phyloP scores from a whole-genome alignment of 2,888 invertebrate species.

The Allacma fusca region DNA sequence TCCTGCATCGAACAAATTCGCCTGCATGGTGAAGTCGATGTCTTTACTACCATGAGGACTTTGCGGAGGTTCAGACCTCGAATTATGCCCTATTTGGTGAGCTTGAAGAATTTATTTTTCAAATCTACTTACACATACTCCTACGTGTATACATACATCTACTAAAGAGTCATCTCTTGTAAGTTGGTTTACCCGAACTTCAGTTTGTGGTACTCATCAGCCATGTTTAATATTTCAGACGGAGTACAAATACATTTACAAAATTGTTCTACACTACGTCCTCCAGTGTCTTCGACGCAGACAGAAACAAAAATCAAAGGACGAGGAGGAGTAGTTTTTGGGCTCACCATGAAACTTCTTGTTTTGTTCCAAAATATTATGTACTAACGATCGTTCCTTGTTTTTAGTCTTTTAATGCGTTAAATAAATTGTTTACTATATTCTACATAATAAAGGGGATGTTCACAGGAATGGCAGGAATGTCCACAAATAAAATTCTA shows the following conservation, averaged over 20 bases:
- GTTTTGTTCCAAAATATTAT: no score
- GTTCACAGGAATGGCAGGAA: no score
- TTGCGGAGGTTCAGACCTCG: conserved; percentile 33
- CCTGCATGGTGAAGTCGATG: conserved; percentile 96
- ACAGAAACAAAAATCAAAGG: background rate
- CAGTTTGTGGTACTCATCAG: no score
- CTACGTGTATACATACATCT: no score
- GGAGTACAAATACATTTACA: conserved; percentile 97
- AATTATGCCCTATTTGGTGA: conserved; percentile 36
- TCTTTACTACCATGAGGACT: conserved; percentile 86
- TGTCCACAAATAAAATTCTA: no score
- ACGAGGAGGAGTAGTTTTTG: background rate
- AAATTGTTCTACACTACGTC: conserved; percentile 93
- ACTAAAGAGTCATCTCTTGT: no score
- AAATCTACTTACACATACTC: background rate
- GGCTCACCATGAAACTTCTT: no score
- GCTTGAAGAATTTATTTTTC: conserved; percentile 61
- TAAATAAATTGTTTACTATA: no score
- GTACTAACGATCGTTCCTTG: no score
- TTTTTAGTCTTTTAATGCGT: no score
- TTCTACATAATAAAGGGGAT: no score
- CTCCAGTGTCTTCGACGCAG: conserved; percentile 82
- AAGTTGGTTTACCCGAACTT: no score
- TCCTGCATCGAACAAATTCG: conserved; percentile 99
- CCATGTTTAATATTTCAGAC: conserved; percentile 70